phyloP scores from a whole-genome alignment of 2,888 invertebrate genomes.

The Cataglyphis altisquamis region DNA sequence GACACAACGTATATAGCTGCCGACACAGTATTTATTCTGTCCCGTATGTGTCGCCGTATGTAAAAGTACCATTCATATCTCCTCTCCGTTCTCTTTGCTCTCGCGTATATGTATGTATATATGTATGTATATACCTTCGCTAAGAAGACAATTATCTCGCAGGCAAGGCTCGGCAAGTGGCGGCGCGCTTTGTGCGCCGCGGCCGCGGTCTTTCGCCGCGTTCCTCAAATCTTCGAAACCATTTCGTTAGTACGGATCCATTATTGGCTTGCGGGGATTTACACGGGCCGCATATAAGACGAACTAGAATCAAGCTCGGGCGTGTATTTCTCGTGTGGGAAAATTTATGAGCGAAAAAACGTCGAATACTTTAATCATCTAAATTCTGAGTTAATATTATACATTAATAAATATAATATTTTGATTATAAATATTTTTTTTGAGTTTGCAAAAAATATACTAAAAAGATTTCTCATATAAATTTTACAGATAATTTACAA shows the following conservation, averaged over 20 bases:
- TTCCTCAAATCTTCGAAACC: conserved; percentile 68
- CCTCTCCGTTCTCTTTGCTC: conserved; percentile 63
- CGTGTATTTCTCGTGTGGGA: conserved; percentile 13
- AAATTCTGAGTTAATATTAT: neutral
- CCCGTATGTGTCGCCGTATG: conserved; percentile 28
- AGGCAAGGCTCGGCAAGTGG: conserved; percentile 57
- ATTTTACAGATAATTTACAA: neutral
- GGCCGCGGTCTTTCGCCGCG: conserved; percentile 54
- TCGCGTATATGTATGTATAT: conserved; percentile 66
- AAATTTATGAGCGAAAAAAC: neutral
- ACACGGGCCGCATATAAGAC: conserved; percentile 6
- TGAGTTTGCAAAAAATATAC: neutral
- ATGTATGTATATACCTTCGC: conserved; percentile 63
- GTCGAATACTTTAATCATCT: neutral
- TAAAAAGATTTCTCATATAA: neutral
- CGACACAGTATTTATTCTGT: conserved; percentile 56
- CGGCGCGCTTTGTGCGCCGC: conserved; percentile 70
- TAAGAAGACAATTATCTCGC: conserved; percentile 74
- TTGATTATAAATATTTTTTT: neutral
- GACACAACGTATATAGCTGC: conserved; percentile 44
- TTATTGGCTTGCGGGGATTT: conserved; percentile 43
- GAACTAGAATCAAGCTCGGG: neutral
- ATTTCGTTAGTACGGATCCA: conserved; percentile 34
- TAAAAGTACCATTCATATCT: conserved; percentile 46
- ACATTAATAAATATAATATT: neutral